phyloP scores from a whole-genome alignment of 2,797 vertebrate species.

The Echiichthys vipera region DNA sequence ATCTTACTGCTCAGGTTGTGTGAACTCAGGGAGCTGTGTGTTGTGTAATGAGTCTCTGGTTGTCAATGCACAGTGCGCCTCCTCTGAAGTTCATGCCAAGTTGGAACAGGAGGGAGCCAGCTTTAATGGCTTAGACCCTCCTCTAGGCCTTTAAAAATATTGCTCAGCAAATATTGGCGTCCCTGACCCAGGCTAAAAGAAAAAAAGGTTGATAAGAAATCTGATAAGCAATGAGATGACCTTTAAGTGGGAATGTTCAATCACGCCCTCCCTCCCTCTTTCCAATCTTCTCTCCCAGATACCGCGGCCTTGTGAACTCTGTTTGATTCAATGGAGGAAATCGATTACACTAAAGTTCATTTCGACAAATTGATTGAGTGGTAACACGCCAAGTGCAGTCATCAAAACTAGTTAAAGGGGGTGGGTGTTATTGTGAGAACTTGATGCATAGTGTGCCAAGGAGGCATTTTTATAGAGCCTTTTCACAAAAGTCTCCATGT shows the following conservation, averaged over 20 bases:
- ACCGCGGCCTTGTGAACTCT: slow-evolving; percentile 48
- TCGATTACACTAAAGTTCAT: slow-evolving; percentile 74
- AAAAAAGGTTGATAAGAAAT: slow-evolving; percentile 69
- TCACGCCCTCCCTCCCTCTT: slow-evolving; percentile 48
- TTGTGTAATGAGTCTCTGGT: slow-evolving; percentile 44
- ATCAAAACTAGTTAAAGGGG: slow-evolving; percentile 65
- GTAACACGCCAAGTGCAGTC: slow-evolving; percentile 60
- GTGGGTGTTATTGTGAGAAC: slow-evolving; percentile 45
- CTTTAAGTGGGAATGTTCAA: slow-evolving; percentile 73
- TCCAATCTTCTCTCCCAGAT: slow-evolving; percentile 64
- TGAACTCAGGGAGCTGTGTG: slow-evolving; percentile 32
- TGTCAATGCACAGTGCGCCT: slow-evolving; percentile 39
- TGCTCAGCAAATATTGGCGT: slow-evolving; percentile 67
- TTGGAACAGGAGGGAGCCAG: slow-evolving; percentile 41
- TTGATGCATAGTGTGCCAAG: slow-evolving; percentile 51
- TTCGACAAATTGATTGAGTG: slow-evolving; percentile 69
- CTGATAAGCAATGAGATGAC: slow-evolving; percentile 73
- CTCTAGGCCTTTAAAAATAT: slow-evolving; percentile 60
- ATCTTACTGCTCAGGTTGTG: slow-evolving; percentile 23
- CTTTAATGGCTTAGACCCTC: slow-evolving; percentile 54
- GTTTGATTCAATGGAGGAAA: slow-evolving; percentile 65
- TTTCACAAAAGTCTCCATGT: slow-evolving; percentile 50
- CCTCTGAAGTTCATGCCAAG: slow-evolving; percentile 68
- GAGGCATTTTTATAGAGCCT: slow-evolving; percentile 36
- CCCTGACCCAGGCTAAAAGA: slow-evolving; percentile 7